Evolutionary conservation across 2,888 invertebrate genomes (phyloP), one percentile per base, ranked within the genome.

Genomic region (Limnephilus rhombicus): DNA sequence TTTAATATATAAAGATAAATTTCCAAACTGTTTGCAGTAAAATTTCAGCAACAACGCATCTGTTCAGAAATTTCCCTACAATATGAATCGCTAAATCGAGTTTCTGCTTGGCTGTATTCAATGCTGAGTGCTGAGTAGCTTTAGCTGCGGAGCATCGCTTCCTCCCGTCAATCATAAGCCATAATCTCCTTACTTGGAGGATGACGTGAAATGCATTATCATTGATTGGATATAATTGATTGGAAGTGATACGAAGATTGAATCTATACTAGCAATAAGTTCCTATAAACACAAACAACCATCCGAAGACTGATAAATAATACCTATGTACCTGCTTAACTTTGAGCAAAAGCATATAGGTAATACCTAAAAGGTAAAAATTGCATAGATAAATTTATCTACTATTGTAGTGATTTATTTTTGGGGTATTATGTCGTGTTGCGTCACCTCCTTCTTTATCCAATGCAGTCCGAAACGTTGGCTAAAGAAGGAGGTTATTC

Each of bases 181-280:
- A 86, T 86, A 41, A 37, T 41, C 86, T 29, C 15, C 86, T 86
- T 29, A 82, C 31, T 49, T 37, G 86, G 29, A 41, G 29, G 86
- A 86, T 41, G 29, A 41, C 86, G 86, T 86, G 86, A 86, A 86
- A 18, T 29, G 24, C 49, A 45, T 45, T 86, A 86, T 86, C 86
- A 45, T 45, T 86, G 29, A 29, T 45, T 86, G 86, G 86, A 86
- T 86, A 18, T 83, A 83, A 83, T 83, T 83, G 83, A 83, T 83
- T 83, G 83, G 41, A 83, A 37, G 37, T 7, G 41, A 37, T 83
- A 83, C n/a, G 83, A 37, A 37, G 37, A 37, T 34, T 83, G 83
- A 29, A 29, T 34, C 2, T 82, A 45, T 13, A 82, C 34, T 34
- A 29, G 83, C 83, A 15, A 2, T 3, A 49, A 49, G 49, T 49